phyloP scores from a whole-genome alignment of 1,140 invertebrate genomes.

The Trialeurodes vaporariorum region DNA sequence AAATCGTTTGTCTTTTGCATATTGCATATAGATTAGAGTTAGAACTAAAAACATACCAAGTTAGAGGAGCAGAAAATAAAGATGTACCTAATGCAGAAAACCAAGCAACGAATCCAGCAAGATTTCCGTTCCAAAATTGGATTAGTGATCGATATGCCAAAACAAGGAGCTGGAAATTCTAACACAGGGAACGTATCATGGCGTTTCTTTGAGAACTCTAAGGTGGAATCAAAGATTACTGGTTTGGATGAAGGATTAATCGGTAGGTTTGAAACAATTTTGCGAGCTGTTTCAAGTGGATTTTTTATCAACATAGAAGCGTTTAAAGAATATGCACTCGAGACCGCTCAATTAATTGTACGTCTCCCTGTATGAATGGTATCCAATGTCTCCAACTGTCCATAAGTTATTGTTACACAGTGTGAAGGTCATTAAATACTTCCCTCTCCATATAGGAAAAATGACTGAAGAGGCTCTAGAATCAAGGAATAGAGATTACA shows the following conservation, averaged over 20 bases:
- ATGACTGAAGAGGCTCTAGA: constrained; percentile 31
- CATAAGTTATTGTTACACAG: constrained; percentile 31
- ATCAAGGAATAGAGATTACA: constrained; percentile 28
- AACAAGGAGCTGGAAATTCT: constrained; percentile 25
- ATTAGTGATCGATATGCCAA: constrained; percentile 21
- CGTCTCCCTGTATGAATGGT: constrained; percentile 25
- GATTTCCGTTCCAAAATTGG: constrained; percentile 11
- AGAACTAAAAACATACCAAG: not conserved
- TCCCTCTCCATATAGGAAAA: constrained; percentile 29
- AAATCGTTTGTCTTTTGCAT: constrained; percentile 2
- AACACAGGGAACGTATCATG: constrained; percentile 33
- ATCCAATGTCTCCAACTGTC: constrained; percentile 14
- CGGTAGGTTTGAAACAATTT: constrained; percentile 27
- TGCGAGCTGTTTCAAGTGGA: constrained; percentile 28
- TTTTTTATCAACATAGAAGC: constrained; percentile 17
- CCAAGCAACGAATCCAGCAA: constrained; percentile 6
- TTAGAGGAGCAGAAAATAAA: not conserved
- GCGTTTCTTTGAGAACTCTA: constrained; percentile 28
- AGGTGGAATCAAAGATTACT: constrained; percentile 27
- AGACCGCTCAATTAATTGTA: constrained; percentile 24
- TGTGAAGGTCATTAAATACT: constrained; percentile 23
- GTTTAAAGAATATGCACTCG: constrained; percentile 23
- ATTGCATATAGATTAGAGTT: not conserved
- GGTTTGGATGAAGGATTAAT: constrained; percentile 31
- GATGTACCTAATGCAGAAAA: not conserved